Evolutionary conservation across 2,113 vertebrate species (phyloP).

Genomic region (Mugil cephalus): DNA sequence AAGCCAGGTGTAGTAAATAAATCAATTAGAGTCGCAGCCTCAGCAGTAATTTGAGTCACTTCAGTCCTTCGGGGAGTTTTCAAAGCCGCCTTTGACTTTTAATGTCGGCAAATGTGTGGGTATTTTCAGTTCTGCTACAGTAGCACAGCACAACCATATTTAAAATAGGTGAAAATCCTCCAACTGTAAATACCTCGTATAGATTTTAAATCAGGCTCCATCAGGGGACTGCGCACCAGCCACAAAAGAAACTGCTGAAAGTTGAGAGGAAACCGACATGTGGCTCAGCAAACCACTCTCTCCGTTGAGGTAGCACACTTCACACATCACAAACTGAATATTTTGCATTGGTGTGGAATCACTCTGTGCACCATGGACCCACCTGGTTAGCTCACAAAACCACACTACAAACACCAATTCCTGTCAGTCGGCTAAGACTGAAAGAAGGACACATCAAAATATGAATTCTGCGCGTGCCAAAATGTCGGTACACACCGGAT

Average conservation of each 20-base stretch:
- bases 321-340: slow-evolving; percentile 57
- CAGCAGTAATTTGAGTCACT: slow-evolving; percentile 41
- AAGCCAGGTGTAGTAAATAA: slow-evolving; percentile 76
- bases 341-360: slow-evolving; percentile 59
- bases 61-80: slow-evolving; percentile 34
- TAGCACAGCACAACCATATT: slow-evolving; percentile 29
- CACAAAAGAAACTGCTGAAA: slow-evolving; percentile 79
- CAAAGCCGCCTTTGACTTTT: slow-evolving; percentile 31
- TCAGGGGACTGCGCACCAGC: slow-evolving; percentile 54
- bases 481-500: slow-evolving; percentile 65
- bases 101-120: background rate
- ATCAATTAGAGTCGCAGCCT: slow-evolving; percentile 63
- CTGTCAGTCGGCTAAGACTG: slow-evolving; percentile 71
- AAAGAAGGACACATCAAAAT: slow-evolving; percentile 77
- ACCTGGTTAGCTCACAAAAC: slow-evolving; percentile 68
- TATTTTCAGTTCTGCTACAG: slow-evolving; percentile 52
- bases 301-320: slow-evolving; percentile 73
- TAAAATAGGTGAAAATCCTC: slow-evolving; percentile 54
- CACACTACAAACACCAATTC: slow-evolving; percentile 64
- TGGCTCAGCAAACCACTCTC: slow-evolving; percentile 76
- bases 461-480: slow-evolving; percentile 60
- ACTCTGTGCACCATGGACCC: slow-evolving; percentile 44
- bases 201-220: slow-evolving; percentile 57
- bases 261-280: slow-evolving; percentile 77
- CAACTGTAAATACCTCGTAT: slow-evolving; percentile 46